phyloP scores from a whole-genome alignment of 2,113 vertebrate species.

The Canis aureus region DNA sequence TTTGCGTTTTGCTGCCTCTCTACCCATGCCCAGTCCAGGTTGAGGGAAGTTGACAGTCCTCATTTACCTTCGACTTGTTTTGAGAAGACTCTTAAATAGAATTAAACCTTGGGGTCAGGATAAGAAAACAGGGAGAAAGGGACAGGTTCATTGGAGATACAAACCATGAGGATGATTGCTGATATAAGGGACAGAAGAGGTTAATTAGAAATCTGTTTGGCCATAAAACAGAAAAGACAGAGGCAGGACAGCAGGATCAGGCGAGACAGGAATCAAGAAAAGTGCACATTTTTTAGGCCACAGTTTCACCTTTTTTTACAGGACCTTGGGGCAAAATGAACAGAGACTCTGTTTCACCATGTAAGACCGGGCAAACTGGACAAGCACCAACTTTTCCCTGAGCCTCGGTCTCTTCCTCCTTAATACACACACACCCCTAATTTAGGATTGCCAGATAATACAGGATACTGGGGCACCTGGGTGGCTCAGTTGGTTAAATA shows the following conservation, averaged over 20 bases:
- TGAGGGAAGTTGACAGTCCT: not conserved
- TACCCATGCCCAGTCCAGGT: not conserved
- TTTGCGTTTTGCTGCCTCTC: not conserved
- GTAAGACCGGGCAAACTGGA: not conserved
- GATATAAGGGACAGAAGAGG: not conserved
- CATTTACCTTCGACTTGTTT: slow-evolving; percentile 41
- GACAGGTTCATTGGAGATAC: not conserved
- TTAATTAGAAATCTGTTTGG: slow-evolving; percentile 29
- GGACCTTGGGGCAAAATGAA: not conserved
- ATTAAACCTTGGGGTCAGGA: slow-evolving; percentile 30
- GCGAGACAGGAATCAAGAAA: slow-evolving; percentile 21
- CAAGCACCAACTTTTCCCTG: not conserved
- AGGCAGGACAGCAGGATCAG: not conserved
- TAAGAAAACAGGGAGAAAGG: not conserved
- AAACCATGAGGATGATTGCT: not conserved
- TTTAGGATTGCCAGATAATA: not conserved
- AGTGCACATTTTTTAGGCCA: not conserved
- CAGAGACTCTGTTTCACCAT: not conserved
- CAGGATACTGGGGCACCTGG: not conserved
- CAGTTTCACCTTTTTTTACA: not conserved
- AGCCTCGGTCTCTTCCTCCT: not conserved
- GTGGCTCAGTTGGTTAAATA: too few species aligned
- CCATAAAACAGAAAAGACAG: not conserved
- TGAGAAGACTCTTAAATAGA: slow-evolving; percentile 34
- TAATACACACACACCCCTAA: not conserved